Base-by-base conservation (phyloP, 2,888 invertebrate species). In the Seladonia tumulorum region DNA sequence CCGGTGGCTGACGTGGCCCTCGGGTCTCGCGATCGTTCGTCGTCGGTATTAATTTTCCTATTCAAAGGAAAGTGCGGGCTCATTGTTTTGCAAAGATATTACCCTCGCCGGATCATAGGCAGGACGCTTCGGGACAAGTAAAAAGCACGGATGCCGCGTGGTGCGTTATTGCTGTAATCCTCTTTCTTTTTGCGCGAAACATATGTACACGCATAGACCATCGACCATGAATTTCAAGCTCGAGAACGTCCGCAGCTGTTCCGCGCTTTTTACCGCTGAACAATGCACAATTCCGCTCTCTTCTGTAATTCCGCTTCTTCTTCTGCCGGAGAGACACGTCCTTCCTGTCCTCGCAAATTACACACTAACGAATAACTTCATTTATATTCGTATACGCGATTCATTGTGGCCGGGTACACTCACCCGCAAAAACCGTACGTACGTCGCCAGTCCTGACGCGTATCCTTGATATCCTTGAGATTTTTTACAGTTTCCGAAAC, bases 221-320 rank as follows among this genome's bases (percentile, higher is more conserved):
- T 82, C 84, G 82, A 14, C 75, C 82, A 85, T 72, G 84, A 85
- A 82, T 85, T 79, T 79, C 78, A 82, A 79, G 71, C 63, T 63
- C 71, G 75, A 78, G 78, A 53, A 82, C 71, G 60, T 75, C 53
- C 84, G 42, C 79, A 66, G 68, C 76, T 82, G 79, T 83, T 81
- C 78, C 71, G 63, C 76, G 60, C 53, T 79, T 82, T 86, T 86
- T 81, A 72, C 87, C 76, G 70, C 70, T 47, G 87, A 87, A 81
- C 87, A 86, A 86, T 83, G 81, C 70, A 70, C 78, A 85, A 82
- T 83, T 87, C 72, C 87, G 63, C 63, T 49, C 63, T 49, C 75
- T 63, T 75, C 79, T 74, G 82, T 75, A 77, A 84, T 84, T 81
- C 76, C 66, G 39, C 60, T 45, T 45, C 53, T 63, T 63, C 60